Evolutionary conservation across 2,113 vertebrate genomes (phyloP).

Genomic region (Pelobates fuscus): DNA sequence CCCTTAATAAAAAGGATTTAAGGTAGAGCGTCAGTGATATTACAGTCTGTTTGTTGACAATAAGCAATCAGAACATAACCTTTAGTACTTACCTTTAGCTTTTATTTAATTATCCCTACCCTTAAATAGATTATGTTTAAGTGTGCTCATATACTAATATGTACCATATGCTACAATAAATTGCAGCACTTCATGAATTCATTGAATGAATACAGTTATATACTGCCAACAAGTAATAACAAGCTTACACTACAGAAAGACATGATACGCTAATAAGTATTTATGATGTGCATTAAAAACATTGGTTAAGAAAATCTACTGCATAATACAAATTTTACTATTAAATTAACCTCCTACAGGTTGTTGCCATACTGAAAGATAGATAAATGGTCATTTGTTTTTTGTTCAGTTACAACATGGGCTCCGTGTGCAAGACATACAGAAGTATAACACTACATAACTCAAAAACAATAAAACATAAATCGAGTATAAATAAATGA

Average conservation of each 20-base stretch:
- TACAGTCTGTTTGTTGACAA: not conserved
- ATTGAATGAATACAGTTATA: not conserved
- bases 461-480: too few species aligned
- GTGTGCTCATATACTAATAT: not conserved
- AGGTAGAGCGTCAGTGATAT: not conserved
- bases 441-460: too few species aligned
- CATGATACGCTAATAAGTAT: not conserved
- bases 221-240: not conserved
- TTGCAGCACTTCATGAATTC: too few species aligned
- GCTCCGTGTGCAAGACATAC: too few species aligned
- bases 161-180: not conserved
- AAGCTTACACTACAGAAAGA: not conserved
- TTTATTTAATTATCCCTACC: not conserved
- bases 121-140: not conserved
- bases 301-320: not conserved
- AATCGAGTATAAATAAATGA: too few species aligned
- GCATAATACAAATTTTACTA: not conserved
- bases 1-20: slow-evolving; percentile 31
- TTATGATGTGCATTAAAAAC: not conserved
- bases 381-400: too few species aligned
- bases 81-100: not conserved
- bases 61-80: not conserved
- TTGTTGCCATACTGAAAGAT: too few species aligned
- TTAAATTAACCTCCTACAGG: not conserved
- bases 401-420: too few species aligned